phyloP scores from a whole-genome alignment of 2,888 invertebrate genomes.

The Stenodema calcarata region DNA sequence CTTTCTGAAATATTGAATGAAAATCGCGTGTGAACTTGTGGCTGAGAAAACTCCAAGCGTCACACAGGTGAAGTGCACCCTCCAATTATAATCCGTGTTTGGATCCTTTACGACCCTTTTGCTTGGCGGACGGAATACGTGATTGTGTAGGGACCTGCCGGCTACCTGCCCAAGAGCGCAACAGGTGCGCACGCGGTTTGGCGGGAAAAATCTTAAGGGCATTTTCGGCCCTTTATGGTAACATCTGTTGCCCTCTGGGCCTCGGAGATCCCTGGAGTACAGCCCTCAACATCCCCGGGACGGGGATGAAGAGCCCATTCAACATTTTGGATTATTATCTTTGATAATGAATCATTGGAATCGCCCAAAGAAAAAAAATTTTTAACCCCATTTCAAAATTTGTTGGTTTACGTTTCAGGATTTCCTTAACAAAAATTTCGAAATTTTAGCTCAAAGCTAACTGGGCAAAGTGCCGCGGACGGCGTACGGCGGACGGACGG shows the following conservation, averaged over 20 bases:
- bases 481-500: no score
- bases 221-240: conserved; percentile 27
- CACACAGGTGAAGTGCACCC: no score
- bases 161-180: conserved; percentile 12
- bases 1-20: no score
- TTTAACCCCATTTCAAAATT: no score
- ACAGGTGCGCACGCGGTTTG: conserved; percentile 22
- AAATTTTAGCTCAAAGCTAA: no score
- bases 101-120: neutral
- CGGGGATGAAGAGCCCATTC: neutral
- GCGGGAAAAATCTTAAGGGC: conserved; percentile 4
- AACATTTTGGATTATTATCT: neutral
- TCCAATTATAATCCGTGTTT: neutral
- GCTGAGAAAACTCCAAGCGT: no score
- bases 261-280: neutral
- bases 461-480: no score
- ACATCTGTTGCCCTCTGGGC: conserved; percentile 18
- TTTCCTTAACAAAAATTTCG: no score
- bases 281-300: neutral
- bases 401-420: no score
- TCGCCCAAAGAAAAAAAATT: no score
- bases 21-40: no score
- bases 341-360: no score
- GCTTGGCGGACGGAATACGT: neutral
- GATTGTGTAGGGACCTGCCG: neutral